phyloP scores from a whole-genome alignment of 2,888 invertebrate genomes.

The Chironomus riparius region DNA sequence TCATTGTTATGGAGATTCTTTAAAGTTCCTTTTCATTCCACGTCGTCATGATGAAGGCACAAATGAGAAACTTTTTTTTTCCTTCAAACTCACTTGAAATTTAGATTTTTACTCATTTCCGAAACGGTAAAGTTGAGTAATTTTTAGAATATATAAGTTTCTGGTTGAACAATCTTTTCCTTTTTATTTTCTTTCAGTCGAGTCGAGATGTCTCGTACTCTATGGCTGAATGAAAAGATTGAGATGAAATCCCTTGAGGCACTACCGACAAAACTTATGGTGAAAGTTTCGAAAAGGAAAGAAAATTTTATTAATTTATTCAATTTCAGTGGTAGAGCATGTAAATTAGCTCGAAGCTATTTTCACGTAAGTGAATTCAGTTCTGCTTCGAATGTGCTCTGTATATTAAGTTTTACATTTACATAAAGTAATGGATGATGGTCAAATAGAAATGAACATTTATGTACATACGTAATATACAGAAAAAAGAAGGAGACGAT shows the following conservation, averaged over 20 bases:
- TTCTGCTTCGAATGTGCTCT: neutral
- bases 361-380: neutral
- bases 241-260: neutral
- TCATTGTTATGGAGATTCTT: slow-evolving; percentile 19
- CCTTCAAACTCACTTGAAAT: slow-evolving; percentile 5
- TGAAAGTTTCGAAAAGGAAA: neutral
- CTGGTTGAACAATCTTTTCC: neutral
- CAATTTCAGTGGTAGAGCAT: slow-evolving; percentile 18
- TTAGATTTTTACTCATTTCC: neutral
- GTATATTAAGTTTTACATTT: neutral
- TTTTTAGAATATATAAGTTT: neutral
- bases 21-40: neutral
- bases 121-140: slow-evolving; percentile 7
- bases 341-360: slow-evolving; percentile 6
- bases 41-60: neutral
- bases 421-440: neutral
- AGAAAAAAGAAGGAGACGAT: neutral
- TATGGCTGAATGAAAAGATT: neutral
- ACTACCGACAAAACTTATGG: slow-evolving; percentile 2
- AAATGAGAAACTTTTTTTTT: neutral
- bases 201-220: neutral
- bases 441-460: neutral
- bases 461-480: neutral
- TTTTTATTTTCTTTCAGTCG: neutral
- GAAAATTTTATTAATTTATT: slow-evolving; percentile 16